A percentile compares a stretch with the other conserved stretches of the same genome.
These are phyloP conservation scores for Drosophila ustulata DNA, from an alignment of 2,888 invertebrate genomes.

Conservation along the genomic window DNA sequence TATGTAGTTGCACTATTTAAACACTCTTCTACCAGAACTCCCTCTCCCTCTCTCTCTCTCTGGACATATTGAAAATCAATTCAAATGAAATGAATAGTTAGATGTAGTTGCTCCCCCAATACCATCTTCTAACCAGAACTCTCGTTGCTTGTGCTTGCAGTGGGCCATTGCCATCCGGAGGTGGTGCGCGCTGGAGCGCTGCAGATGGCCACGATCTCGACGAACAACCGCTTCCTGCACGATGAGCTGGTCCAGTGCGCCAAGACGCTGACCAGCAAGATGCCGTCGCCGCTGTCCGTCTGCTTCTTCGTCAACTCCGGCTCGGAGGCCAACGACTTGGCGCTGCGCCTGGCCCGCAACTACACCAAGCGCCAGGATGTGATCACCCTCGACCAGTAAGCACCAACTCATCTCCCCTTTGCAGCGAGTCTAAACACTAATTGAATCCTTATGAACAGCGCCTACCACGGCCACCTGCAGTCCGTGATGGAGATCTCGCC, in stretches of 20 bases:
- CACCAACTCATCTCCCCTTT: slow-evolving; percentile 67
- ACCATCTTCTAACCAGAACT: no score
- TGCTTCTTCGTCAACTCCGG: slow-evolving; percentile 99
- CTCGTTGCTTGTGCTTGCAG: slow-evolving; percentile 86
- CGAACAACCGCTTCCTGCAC: slow-evolving; percentile 98
- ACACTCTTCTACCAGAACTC: no score
- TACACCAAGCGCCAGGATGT: slow-evolving; percentile 96
- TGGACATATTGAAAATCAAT: no score
- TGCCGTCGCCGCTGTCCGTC: slow-evolving; percentile 93
- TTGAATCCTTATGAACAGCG: slow-evolving; percentile 87
- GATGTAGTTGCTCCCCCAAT: no score
- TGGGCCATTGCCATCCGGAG: slow-evolving; percentile 98
- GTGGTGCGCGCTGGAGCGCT: slow-evolving; percentile 95
- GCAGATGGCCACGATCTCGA: slow-evolving; percentile 96
- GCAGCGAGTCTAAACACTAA: no score
- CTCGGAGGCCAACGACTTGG: slow-evolving; percentile 99
- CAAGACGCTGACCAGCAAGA: slow-evolving; percentile 91
- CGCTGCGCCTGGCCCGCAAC: slow-evolving; percentile 94
- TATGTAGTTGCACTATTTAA: no score
- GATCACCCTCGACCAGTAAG: slow-evolving; percentile 98
- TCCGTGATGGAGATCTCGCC: slow-evolving; percentile 99
- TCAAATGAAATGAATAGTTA: no score
- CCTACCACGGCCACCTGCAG: slow-evolving; percentile 99
- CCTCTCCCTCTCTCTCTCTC: no score
- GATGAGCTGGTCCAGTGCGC: slow-evolving; percentile 97